Evolutionary conservation across 1,140 invertebrate genomes (phyloP).

Genomic region (Drosophila erecta): DNA sequence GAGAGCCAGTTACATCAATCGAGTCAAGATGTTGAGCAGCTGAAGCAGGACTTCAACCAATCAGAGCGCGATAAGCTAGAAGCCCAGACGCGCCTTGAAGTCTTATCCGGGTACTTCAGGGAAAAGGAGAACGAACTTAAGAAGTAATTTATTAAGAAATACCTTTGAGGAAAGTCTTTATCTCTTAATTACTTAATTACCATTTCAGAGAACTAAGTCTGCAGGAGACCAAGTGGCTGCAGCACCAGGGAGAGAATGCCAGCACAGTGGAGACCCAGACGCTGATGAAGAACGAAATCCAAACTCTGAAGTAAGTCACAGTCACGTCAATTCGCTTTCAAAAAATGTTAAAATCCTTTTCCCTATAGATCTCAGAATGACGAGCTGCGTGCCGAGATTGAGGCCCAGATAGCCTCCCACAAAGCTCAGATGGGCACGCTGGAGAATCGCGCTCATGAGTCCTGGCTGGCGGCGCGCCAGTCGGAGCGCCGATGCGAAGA

Average conservation of each 20-base stretch:
- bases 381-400: conserved; percentile 90
- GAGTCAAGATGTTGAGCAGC: conserved; percentile 82
- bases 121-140: conserved; percentile 94
- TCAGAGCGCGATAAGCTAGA: conserved; percentile 92
- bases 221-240: conserved; percentile 92
- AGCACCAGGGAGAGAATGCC: conserved; percentile 92
- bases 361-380: conserved; percentile 88
- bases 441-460: conserved; percentile 91
- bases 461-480: conserved; percentile 91
- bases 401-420: conserved; percentile 91
- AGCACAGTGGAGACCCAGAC: conserved; percentile 91
- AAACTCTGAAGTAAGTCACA: conserved; percentile 90
- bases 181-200: not conserved
- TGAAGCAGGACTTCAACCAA: conserved; percentile 88
- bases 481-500: conserved; percentile 91
- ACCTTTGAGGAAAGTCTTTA: conserved; percentile 20
- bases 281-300: conserved; percentile 91
- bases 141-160: conserved; percentile 86
- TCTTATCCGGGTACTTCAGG: conserved; percentile 94
- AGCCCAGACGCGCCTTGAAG: conserved; percentile 92
- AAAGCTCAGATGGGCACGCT: conserved; percentile 90
- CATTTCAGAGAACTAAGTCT: conserved; percentile 89
- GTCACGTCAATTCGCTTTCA: not conserved
- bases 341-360: not conserved
- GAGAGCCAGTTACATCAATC: conserved; percentile 71